Percentiles rank a stretch among this genome's conserved stretches.
phyloP scores from a whole-genome alignment of 2,888 invertebrate genomes.

The Leucophora obtusa region DNA sequence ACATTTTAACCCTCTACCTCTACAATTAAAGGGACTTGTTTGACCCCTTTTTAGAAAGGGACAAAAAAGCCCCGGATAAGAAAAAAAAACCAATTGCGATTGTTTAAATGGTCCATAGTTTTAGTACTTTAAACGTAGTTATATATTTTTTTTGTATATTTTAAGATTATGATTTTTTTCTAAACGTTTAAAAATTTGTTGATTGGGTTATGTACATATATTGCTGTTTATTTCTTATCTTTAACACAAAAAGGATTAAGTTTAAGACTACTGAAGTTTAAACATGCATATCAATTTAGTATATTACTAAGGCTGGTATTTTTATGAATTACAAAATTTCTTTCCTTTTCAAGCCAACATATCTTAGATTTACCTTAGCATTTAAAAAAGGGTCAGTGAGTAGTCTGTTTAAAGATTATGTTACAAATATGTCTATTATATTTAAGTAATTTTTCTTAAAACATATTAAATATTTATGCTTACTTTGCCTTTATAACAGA shows the following conservation, averaged over 20 bases:
- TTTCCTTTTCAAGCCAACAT: neutral
- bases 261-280: neutral
- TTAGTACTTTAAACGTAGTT: too few species aligned
- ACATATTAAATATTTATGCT: neutral
- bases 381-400: neutral
- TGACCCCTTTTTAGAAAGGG: too few species aligned
- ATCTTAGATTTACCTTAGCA: neutral
- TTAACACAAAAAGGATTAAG: neutral
- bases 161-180: too few species aligned
- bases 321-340: neutral
- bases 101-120: too few species aligned
- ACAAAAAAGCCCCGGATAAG: too few species aligned
- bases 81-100: too few species aligned
- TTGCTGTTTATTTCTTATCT: neutral
- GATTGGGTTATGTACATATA: neutral
- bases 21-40: too few species aligned
- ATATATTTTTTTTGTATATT: too few species aligned
- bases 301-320: neutral
- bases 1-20: too few species aligned
- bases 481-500: neutral
- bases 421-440: neutral
- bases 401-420: neutral
- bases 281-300: neutral
- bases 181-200: too few species aligned
- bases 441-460: neutral